These are phyloP conservation scores for Arctia plantaginis DNA, from an alignment of 2,888 invertebrate genomes.

Conservation along the genomic window DNA sequence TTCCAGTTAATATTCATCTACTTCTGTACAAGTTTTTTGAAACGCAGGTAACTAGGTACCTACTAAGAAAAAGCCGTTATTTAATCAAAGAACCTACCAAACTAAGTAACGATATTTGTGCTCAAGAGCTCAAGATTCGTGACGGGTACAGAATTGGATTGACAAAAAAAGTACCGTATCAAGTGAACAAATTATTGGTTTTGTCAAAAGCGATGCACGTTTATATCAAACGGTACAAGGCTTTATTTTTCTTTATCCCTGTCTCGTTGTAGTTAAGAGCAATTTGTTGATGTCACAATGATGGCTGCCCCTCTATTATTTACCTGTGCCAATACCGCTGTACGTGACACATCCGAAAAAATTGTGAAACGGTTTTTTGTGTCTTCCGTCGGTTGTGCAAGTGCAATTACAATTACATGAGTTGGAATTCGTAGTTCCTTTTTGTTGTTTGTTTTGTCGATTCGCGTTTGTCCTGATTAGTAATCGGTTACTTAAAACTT, in stretches of 20 bases:
- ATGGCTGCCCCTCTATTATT: constrained; percentile 50
- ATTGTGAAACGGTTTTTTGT: constrained; percentile 52
- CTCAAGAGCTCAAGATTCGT: background rate
- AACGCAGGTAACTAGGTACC: too few species aligned
- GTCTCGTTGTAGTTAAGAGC: constrained; percentile 43
- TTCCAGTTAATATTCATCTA: too few species aligned
- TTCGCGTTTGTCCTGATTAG: background rate
- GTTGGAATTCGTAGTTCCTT: constrained; percentile 26
- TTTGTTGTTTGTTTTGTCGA: constrained; percentile 19
- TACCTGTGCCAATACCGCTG: constrained; percentile 57
- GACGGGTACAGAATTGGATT: constrained; percentile 11
- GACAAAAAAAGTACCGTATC: constrained; percentile 1
- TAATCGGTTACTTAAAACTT: background rate
- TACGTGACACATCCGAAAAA: constrained; percentile 64
- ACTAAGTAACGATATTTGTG: background rate
- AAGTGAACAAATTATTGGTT: constrained; percentile 7
- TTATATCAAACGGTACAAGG: constrained; percentile 12
- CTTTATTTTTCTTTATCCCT: constrained; percentile 46
- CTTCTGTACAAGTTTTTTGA: too few species aligned
- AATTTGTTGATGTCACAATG: constrained; percentile 61
- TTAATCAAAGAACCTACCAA: background rate
- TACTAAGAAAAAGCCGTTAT: background rate
- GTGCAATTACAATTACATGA: constrained; percentile 33
- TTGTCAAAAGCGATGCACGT: constrained; percentile 11
- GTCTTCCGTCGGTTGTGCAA: constrained; percentile 28